Evolutionary conservation across 2,797 vertebrate genomes (phyloP).

Genomic region (Miichthys miiuy): DNA sequence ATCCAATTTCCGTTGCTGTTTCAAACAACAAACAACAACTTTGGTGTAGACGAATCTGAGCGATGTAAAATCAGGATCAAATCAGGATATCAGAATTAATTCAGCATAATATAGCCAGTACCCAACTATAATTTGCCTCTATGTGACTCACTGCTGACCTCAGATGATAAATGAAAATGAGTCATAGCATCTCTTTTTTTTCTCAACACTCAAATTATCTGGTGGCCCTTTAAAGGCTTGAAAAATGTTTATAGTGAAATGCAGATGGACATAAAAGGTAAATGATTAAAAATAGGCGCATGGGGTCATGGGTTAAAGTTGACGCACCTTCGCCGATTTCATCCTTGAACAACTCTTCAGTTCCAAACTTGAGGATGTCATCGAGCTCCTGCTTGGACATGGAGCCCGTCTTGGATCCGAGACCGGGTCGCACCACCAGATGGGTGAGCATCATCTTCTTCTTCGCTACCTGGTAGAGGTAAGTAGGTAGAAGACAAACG

Average conservation of each 20-base stretch:
- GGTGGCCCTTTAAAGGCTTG: no score
- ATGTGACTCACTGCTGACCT: neutral
- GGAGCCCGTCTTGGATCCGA: conserved; percentile 98
- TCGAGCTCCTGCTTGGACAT: conserved; percentile 99
- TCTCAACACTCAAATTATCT: no score
- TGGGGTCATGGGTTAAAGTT: neutral
- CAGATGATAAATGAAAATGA: neutral
- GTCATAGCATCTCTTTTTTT: no score
- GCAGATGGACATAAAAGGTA: neutral
- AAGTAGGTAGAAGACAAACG: neutral
- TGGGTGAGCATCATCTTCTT: conserved; percentile 99
- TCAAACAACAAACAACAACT: neutral
- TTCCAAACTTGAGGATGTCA: conserved; percentile 98
- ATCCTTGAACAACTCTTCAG: conserved; percentile 97
- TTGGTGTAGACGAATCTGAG: neutral
- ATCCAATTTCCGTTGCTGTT: neutral
- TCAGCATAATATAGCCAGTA: neutral
- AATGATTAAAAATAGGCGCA: neutral
- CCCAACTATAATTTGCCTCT: neutral
- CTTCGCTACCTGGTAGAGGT: conserved; percentile 91
- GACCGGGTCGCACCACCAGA: conserved; percentile 95
- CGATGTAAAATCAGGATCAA: neutral
- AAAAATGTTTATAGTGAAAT: neutral
- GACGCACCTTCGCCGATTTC: conserved; percentile 90
- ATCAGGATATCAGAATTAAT: neutral